Evolutionary conservation across 2,888 invertebrate species (phyloP).

Genomic region (Lochmaea capreae): DNA sequence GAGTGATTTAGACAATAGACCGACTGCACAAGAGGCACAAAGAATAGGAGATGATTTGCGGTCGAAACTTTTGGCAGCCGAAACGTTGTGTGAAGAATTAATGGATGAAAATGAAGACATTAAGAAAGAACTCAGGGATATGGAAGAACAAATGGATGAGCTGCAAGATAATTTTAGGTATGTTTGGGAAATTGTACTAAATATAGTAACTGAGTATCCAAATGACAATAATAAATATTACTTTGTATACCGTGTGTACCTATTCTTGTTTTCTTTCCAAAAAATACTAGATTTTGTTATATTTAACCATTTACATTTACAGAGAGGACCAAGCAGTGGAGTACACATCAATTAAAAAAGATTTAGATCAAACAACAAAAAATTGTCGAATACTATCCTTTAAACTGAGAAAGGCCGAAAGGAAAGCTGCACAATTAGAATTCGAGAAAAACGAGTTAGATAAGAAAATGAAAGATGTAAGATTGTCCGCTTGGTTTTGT

Average conservation of each 20-base stretch:
- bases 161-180: slow-evolving; percentile 95
- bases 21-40: slow-evolving; percentile 71
- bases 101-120: slow-evolving; percentile 97
- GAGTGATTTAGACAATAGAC: slow-evolving; percentile 71
- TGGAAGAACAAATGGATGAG: slow-evolving; percentile 98
- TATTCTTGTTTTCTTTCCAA: not conserved
- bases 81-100: slow-evolving; percentile 90
- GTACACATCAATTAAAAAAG: slow-evolving; percentile 92
- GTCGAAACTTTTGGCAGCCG: slow-evolving; percentile 88
- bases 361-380: slow-evolving; percentile 96
- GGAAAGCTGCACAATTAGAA: slow-evolving; percentile 87
- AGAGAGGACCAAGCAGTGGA: slow-evolving; percentile 98
- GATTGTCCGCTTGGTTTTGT: slow-evolving; percentile 19
- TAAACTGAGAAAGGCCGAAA: slow-evolving; percentile 95
- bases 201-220: not conserved
- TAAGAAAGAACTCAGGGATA: slow-evolving; percentile 90
- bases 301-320: too few relatives aligned
- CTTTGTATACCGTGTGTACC: not conserved
- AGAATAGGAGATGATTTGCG: slow-evolving; percentile 78
- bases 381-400: slow-evolving; percentile 98
- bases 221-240: too few relatives aligned
- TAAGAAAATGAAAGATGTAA: slow-evolving; percentile 73
- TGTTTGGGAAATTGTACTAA: not conserved
- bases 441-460: slow-evolving; percentile 83
- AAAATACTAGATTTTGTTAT: not conserved